Percentiles rank a stretch among this genome's conserved stretches.
These are phyloP conservation scores for Siderastrea radians DNA, from an alignment of 92 coral and sea anemone genomes.

Conservation along the genomic window DNA sequence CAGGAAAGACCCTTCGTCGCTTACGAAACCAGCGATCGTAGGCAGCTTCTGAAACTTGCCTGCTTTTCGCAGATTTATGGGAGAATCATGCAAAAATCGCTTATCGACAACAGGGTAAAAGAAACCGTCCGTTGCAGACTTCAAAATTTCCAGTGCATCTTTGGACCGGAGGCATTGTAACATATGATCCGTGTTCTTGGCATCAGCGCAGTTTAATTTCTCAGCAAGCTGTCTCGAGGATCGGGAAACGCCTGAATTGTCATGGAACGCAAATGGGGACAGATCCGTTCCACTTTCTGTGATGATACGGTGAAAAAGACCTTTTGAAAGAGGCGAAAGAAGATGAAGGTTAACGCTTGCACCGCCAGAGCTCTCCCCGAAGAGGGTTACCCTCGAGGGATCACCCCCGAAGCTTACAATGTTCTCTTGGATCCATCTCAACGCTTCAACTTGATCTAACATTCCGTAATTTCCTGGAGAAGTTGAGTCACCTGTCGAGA, in stretches of 20 bases:
- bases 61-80: constrained; percentile 64
- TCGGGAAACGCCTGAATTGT: constrained; percentile 34
- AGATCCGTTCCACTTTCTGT: constrained; percentile 81
- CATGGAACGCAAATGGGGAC: constrained; percentile 67
- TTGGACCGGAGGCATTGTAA: constrained; percentile 54
- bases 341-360: constrained; percentile 74
- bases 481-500: constrained; percentile 67
- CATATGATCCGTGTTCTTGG: constrained; percentile 24
- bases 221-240: constrained; percentile 43
- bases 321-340: constrained; percentile 65
- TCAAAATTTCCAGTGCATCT: constrained; percentile 18
- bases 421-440: constrained; percentile 73
- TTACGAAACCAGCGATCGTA: constrained; percentile 75
- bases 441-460: constrained; percentile 81
- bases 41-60: constrained; percentile 79
- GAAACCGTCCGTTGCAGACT: too few relatives aligned
- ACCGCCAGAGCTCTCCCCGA: constrained; percentile 84
- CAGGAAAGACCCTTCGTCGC: constrained; percentile 77
- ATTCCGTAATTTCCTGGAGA: constrained; percentile 84
- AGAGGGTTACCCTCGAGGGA: constrained; percentile 64
- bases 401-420: constrained; percentile 71
- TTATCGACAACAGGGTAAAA: constrained; percentile 62
- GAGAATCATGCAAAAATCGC: constrained; percentile 70
- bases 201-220: constrained; percentile 38
- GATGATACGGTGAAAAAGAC: constrained; percentile 73